phyloP scores from a whole-genome alignment of 2,113 vertebrate species.

The Anhinga anhinga region DNA sequence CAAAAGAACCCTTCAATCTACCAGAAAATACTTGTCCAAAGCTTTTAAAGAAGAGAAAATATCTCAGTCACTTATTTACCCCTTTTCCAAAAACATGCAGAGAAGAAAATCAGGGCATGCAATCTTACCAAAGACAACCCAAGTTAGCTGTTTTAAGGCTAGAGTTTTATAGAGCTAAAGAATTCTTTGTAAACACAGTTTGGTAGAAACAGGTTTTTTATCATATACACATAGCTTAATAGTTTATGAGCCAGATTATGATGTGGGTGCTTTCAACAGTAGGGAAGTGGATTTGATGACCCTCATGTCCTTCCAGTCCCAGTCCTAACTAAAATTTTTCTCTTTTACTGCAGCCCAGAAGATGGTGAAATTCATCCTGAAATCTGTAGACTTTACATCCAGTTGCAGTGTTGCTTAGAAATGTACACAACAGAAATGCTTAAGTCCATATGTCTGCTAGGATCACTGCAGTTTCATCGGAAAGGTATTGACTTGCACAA shows the following conservation, averaged over 20 bases:
- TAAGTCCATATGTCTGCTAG: conserved; percentile 93
- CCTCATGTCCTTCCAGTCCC: background rate
- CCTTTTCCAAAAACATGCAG: background rate
- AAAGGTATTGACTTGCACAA: conserved; percentile 82
- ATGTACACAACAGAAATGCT: conserved; percentile 99
- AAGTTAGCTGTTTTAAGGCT: background rate
- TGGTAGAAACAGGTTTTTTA: background rate
- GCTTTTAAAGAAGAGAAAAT: background rate
- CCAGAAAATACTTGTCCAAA: background rate
- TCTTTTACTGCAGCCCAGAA: conserved; percentile 84
- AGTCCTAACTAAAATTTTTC: conserved; percentile 10
- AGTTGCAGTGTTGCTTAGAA: conserved; percentile 97
- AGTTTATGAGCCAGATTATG: background rate
- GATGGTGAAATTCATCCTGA: conserved; percentile 97
- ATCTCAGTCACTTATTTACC: background rate
- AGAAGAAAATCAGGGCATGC: background rate
- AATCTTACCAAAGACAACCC: background rate
- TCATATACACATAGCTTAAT: background rate
- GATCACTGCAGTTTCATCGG: conserved; percentile 94
- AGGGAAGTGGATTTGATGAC: background rate
- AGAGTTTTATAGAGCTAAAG: background rate
- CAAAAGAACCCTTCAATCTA: background rate
- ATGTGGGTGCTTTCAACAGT: background rate
- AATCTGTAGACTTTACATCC: conserved; percentile 96
- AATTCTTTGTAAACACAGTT: background rate